Evolutionary conservation across 1,140 invertebrate species (phyloP).

Genomic region (Nasonia longicornis): DNA sequence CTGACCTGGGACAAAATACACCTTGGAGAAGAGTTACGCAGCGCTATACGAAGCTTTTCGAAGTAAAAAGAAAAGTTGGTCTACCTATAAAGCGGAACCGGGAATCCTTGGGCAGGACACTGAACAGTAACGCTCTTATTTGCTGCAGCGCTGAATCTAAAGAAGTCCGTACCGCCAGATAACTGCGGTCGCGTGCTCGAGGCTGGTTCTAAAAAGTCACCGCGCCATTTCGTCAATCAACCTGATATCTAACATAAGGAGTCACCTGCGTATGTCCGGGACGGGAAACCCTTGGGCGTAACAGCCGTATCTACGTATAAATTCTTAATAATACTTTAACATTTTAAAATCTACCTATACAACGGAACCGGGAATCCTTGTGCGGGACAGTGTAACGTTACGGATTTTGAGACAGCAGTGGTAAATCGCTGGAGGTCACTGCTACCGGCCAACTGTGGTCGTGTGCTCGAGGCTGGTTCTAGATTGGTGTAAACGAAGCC

Average conservation of each 20-base stretch:
- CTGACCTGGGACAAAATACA: slow-evolving; percentile 72
- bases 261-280: slow-evolving; percentile 72
- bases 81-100: slow-evolving; percentile 71
- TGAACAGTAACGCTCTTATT: slow-evolving; percentile 66
- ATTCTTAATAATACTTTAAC: background rate
- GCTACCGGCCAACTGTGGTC: slow-evolving; percentile 62
- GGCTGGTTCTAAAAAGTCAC: slow-evolving; percentile 64
- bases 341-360: slow-evolving; percentile 67
- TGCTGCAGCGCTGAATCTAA: slow-evolving; percentile 58
- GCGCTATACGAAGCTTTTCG: background rate
- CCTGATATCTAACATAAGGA: slow-evolving; percentile 1
- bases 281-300: slow-evolving; percentile 76
- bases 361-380: slow-evolving; percentile 73
- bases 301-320: background rate
- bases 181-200: slow-evolving; percentile 64
- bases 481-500: slow-evolving; percentile 58
- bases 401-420: slow-evolving; percentile 53
- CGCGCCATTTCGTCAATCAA: background rate
- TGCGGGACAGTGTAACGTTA: slow-evolving; percentile 72
- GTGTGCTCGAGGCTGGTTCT: slow-evolving; percentile 68
- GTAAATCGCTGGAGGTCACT: slow-evolving; percentile 64
- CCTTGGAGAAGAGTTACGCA: slow-evolving; percentile 63
- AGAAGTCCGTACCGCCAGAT: slow-evolving; percentile 64
- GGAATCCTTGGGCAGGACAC: slow-evolving; percentile 74
- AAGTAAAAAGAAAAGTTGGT: slow-evolving; percentile 65